Conservation (phyloP, 2,888 invertebrate species). For the Brachylomia viminalis region DNA sequence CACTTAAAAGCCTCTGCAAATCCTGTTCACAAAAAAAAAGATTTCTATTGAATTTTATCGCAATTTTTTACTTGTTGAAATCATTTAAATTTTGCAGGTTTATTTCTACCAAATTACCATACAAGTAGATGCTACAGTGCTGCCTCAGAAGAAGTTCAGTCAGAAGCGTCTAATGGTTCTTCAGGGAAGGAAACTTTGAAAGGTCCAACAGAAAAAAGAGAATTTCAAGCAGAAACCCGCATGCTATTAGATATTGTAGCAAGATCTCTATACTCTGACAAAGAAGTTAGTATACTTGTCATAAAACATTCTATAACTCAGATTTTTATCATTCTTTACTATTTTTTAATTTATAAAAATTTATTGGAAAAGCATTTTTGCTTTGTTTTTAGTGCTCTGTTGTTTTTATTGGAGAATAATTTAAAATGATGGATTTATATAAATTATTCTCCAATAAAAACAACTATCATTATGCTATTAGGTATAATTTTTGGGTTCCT, state of each 20-base stretch:
- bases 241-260: slow-evolving; percentile 99
- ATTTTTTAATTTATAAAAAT: neutral
- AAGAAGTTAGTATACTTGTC: slow-evolving; percentile 92
- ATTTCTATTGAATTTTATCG: neutral
- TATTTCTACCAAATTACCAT: slow-evolving; percentile 32
- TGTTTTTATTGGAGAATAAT: too few species aligned
- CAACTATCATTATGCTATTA: neutral
- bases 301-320: neutral
- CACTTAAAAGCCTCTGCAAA: neutral
- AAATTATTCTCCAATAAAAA: neutral
- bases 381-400: too few species aligned
- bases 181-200: slow-evolving; percentile 83
- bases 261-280: slow-evolving; percentile 98
- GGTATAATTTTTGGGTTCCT: neutral
- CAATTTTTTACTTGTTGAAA: neutral
- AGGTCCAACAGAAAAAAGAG: slow-evolving; percentile 93
- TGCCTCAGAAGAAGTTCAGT: slow-evolving; percentile 52
- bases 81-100: slow-evolving; percentile 45
- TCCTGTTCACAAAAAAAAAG: neutral
- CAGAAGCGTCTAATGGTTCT: slow-evolving; percentile 85
- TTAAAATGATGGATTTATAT: too few species aligned
- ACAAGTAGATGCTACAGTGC: slow-evolving; percentile 73
- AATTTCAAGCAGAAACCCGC: slow-evolving; percentile 99
- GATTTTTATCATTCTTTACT: neutral
- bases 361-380: too few species aligned